phyloP scores from a whole-genome alignment of 1,140 invertebrate species.

The Zaprionus taronus region DNA sequence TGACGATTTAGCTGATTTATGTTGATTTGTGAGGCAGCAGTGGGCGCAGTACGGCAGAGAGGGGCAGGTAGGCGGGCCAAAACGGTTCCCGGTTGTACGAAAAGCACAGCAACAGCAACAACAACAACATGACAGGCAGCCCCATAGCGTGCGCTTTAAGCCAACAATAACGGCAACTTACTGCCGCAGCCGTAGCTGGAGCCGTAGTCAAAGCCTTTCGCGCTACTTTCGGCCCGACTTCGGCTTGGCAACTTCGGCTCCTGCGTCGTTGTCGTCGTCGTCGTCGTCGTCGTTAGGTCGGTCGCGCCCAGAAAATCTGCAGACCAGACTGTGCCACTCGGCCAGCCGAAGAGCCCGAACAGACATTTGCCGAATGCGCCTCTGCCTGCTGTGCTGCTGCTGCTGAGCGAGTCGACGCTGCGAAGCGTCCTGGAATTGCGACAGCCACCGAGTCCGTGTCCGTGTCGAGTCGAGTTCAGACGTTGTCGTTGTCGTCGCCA shows the following conservation, averaged over 20 bases:
- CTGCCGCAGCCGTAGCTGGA: conserved; percentile 1
- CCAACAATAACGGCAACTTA: conserved; percentile 69
- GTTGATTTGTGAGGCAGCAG: conserved; percentile 71
- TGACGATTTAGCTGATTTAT: conserved; percentile 80
- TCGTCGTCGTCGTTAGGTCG: conserved; percentile 33
- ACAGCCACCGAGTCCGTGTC: conserved; percentile 62
- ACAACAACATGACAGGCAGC: conserved; percentile 25
- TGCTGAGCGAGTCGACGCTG: conserved; percentile 38
- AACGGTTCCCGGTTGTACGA: conserved; percentile 70
- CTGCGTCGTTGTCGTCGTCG: conserved; percentile 11
- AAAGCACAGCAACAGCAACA: conserved; percentile 45
- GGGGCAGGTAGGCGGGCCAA: conserved; percentile 47
- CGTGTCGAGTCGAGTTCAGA: conserved; percentile 76
- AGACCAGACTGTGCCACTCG: conserved; percentile 74
- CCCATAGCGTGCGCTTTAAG: conserved; percentile 46
- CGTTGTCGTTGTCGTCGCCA: conserved; percentile 60
- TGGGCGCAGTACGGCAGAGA: conserved; percentile 42
- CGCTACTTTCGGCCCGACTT: conserved; percentile 2
- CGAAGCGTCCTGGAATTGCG: conserved; percentile 11
- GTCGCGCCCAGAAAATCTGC: conserved; percentile 83
- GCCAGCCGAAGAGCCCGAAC: conserved; percentile 35
- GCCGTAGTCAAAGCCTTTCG: neutral
- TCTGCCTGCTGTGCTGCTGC: conserved; percentile 3
- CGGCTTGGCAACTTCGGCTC: conserved; percentile 12
- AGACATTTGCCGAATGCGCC: conserved; percentile 28